These are phyloP conservation scores for Rosalia funebris DNA, from an alignment of 2,888 invertebrate genomes.

Conservation along the genomic window DNA sequence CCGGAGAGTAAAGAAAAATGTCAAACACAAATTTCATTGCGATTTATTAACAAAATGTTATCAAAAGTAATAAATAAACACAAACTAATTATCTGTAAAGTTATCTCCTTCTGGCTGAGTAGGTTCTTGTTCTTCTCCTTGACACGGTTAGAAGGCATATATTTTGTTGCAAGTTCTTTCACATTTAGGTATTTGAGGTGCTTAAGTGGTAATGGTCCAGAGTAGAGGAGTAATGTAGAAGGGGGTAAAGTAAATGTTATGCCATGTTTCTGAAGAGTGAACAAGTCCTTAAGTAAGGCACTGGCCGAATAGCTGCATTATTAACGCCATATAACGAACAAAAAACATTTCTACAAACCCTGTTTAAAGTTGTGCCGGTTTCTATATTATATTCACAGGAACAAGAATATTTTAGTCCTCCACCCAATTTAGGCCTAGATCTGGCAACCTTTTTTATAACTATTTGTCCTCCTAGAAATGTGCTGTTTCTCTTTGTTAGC, in stretches of 20 bases:
- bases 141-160: not conserved
- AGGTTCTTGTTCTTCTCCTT: not conserved
- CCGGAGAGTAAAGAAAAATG: not conserved
- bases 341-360: not conserved
- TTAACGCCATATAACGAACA: not conserved
- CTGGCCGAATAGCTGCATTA: not conserved
- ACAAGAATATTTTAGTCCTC: not conserved
- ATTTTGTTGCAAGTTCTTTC: not conserved
- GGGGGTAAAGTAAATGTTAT: not conserved
- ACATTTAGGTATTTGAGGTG: not conserved
- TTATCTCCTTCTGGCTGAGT: not conserved
- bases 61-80: not conserved
- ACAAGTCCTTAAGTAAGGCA: not conserved
- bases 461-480: not conserved
- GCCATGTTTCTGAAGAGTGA: not conserved
- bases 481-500: not conserved
- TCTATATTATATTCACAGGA: not conserved
- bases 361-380: not conserved
- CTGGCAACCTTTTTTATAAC: not conserved
- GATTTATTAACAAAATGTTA: not conserved
- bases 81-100: not conserved
- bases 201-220: not conserved
- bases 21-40: not conserved
- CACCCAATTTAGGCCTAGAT: not conserved
- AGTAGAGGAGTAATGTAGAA: not conserved